A percentile compares a stretch with the other conserved stretches of the same genome.
These are phyloP conservation scores for Muscidifurax raptorellus DNA, from an alignment of 1,140 invertebrate species.

Conservation along the genomic window DNA sequence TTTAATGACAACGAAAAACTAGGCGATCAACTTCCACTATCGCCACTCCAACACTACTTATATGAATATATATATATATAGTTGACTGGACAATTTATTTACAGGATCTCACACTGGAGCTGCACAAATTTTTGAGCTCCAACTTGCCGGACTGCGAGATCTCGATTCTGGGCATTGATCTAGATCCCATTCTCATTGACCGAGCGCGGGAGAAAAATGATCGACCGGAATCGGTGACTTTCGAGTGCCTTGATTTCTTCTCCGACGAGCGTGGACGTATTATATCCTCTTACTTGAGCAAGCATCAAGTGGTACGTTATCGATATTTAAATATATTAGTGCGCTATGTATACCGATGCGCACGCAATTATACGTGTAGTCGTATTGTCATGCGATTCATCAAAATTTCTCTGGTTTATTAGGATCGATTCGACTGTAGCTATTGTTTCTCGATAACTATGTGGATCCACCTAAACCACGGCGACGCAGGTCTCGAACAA, in stretches of 20 bases:
- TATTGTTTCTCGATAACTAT: constrained; percentile 90
- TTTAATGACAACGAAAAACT: too few species aligned
- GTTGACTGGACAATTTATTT: too few species aligned
- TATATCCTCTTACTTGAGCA: constrained; percentile 61
- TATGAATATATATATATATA: too few species aligned
- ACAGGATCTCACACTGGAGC: constrained; percentile 79
- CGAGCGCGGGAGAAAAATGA: constrained; percentile 78
- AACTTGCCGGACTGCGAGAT: constrained; percentile 70
- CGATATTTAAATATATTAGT: too few species aligned
- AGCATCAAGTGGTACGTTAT: constrained; percentile 19
- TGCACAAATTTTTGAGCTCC: constrained; percentile 77
- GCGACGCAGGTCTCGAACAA: constrained; percentile 80
- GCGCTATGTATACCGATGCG: too few species aligned
- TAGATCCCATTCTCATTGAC: constrained; percentile 83
- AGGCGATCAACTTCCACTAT: too few species aligned
- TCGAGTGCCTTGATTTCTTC: constrained; percentile 80
- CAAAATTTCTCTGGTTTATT: too few species aligned
- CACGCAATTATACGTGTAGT: too few species aligned
- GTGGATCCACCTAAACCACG: constrained; percentile 91
- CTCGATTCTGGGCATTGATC: constrained; percentile 83
- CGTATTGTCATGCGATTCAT: too few species aligned
- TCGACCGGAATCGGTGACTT: constrained; percentile 73
- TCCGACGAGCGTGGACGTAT: constrained; percentile 66
- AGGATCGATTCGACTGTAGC: constrained; percentile 79
- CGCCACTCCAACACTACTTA: too few species aligned